Evolutionary conservation across 2,113 vertebrate genomes (phyloP).

Genomic region (Alligator sinensis): DNA sequence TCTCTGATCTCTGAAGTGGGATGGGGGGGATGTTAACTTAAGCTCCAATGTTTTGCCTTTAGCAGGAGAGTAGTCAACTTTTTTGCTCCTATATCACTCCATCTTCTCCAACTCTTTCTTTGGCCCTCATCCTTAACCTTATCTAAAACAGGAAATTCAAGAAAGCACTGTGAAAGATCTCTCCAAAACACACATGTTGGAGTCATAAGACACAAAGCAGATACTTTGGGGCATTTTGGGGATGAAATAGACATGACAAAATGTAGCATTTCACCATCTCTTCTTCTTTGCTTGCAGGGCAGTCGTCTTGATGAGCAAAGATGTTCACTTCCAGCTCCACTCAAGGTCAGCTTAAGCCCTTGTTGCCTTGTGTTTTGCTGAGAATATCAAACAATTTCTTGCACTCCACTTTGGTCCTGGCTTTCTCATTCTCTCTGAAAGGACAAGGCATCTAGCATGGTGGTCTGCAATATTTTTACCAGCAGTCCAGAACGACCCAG

Average conservation of each 20-base stretch:
- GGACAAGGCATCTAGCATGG: too few relatives aligned
- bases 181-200: neutral
- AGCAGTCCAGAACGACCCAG: too few relatives aligned
- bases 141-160: neutral
- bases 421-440: too few relatives aligned
- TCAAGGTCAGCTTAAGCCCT: constrained; percentile 79
- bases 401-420: neutral
- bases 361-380: constrained; percentile 2
- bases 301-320: constrained; percentile 90
- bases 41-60: neutral
- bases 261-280: constrained; percentile 12
- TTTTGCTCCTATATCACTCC: neutral
- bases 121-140: neutral
- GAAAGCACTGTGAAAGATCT: neutral
- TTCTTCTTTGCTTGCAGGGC: constrained; percentile 78
- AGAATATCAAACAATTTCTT: constrained; percentile 17
- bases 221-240: neutral
- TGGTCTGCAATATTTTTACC: too few relatives aligned
- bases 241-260: neutral
- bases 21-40: neutral
- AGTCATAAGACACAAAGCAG: neutral
- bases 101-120: neutral
- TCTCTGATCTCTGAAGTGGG: neutral
- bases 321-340: constrained; percentile 87
- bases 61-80: neutral